Conservation (phyloP, 2,797 vertebrate genomes). For the Arctocebus calabarensis region DNA sequence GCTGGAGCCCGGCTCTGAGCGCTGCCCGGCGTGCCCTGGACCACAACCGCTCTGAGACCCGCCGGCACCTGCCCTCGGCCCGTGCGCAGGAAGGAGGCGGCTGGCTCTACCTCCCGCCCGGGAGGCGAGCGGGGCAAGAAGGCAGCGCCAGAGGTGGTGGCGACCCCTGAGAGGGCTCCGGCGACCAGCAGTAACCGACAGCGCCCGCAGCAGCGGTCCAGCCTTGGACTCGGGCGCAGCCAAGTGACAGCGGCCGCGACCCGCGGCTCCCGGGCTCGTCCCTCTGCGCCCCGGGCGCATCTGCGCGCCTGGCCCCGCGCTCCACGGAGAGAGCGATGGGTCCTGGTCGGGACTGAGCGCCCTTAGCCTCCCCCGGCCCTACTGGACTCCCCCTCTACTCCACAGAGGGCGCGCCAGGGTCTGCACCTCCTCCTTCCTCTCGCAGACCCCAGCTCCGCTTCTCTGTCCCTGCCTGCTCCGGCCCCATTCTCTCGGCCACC, state of each 20-base stretch:
- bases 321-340: constrained; percentile 76
- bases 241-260: not conserved
- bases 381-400: not conserved
- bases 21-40: not conserved
- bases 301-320: constrained; percentile 45
- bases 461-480: not conserved
- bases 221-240: constrained; percentile 17
- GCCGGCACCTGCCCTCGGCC: constrained; percentile 22
- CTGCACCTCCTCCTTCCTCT: not conserved
- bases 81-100: not conserved
- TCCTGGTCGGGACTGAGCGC: constrained; percentile 81
- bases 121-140: constrained; percentile 39
- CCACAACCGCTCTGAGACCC: constrained; percentile 38
- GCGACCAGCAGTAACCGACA: not conserved
- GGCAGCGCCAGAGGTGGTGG: constrained; percentile 5
- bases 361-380: not conserved
- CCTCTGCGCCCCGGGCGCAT: constrained; percentile 56
- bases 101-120: not conserved
- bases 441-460: not conserved
- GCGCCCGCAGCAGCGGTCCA: not conserved
- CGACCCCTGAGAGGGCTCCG: constrained; percentile 23
- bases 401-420: not conserved
- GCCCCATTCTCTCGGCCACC: constrained; percentile 60
- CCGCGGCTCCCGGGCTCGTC: constrained; percentile 17
- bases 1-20: constrained; percentile 62